phyloP scores from a whole-genome alignment of 2,797 vertebrate species.

The Pseudomugil gertrudae region DNA sequence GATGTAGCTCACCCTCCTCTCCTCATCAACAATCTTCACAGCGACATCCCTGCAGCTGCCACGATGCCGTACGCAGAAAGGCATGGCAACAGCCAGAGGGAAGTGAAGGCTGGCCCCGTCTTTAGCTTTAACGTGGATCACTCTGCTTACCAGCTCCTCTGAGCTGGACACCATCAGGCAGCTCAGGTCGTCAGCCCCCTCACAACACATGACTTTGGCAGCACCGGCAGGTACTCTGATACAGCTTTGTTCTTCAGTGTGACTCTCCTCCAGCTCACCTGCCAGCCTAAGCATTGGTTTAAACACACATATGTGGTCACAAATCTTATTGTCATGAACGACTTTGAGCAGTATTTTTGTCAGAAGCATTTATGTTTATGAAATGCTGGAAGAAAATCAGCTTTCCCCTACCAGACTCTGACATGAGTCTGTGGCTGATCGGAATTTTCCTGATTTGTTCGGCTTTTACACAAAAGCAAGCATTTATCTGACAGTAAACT shows the following conservation, averaged over 20 bases:
- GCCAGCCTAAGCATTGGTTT: constrained; percentile 32
- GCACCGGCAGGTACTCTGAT: constrained; percentile 74
- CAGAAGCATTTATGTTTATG: neutral
- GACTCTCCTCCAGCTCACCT: constrained; percentile 25
- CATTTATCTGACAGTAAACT: constrained; percentile 33
- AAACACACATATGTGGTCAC: neutral
- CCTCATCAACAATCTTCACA: constrained; percentile 84
- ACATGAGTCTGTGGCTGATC: constrained; percentile 11
- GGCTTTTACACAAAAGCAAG: constrained; percentile 19
- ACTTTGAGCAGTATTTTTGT: too few relatives aligned
- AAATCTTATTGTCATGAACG: too few relatives aligned
- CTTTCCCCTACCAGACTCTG: constrained; percentile 23
- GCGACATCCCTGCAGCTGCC: constrained; percentile 85
- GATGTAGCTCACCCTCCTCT: constrained; percentile 82
- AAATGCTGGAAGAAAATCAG: constrained; percentile 13
- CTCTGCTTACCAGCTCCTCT: constrained; percentile 89
- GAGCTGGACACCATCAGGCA: constrained; percentile 83
- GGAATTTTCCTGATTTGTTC: constrained; percentile 22
- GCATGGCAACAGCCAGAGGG: constrained; percentile 82
- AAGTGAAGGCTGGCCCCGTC: constrained; percentile 71
- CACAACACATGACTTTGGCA: constrained; percentile 77
- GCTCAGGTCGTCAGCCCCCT: constrained; percentile 80
- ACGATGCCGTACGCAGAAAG: constrained; percentile 81
- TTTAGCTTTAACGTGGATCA: constrained; percentile 77
- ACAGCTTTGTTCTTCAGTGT: constrained; percentile 74